Evolutionary conservation across 2,113 vertebrate genomes (phyloP), one percentile per base, ranked within the genome.

Genomic region (Ceuthmochares aereus): DNA sequence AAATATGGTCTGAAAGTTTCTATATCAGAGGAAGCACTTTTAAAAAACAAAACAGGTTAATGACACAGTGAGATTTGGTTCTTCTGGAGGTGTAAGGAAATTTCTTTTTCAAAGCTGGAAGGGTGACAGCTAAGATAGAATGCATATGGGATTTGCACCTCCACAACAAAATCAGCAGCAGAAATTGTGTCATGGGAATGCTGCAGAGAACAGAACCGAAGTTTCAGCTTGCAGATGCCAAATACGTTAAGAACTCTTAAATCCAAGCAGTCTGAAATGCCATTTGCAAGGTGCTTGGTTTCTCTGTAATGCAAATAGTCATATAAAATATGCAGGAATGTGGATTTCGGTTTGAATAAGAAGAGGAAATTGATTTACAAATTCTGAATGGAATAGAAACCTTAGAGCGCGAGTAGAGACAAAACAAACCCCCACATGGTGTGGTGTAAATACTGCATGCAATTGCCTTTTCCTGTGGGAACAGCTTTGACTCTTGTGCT

Each of bases 321-420:
- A 90, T 62, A 82, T 59, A 96, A 98, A 95, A 95, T 91, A 97
- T 90, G 95, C 89, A 97, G 96, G 95, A 96, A 98, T 97, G 93
- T 92, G 94, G 25, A 69, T 83, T 97, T 97, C 9, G 7, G 42
- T 96, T 95, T 95, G 82, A 93, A 84, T 86, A n/a, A 67, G 94
- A 97, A 97, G 90, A 97, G 93, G 94, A 98, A 98, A 97, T 90
- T 89, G 94, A 97, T 93, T 96, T 92, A 96, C 91, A 96, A 95
- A 97, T 81, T 78, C 91, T 87, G 74, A 93, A 93, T 67, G 81
- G 88, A 92, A 94, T 29, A 90, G 87, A 94, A 91, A 54, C 47
- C 56, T 70, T 80, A 85, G 79, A 97, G 88, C 82, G 95, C 70
- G 69, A 93, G 70, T 20, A 80, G 64, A 95, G 51, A 88, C 74